A percentile compares a stretch with the other conserved stretches of the same genome.
These are phyloP conservation scores for Peromyscus polionotus DNA, from an alignment of 2,113 vertebrate species.

Conservation along the genomic window DNA sequence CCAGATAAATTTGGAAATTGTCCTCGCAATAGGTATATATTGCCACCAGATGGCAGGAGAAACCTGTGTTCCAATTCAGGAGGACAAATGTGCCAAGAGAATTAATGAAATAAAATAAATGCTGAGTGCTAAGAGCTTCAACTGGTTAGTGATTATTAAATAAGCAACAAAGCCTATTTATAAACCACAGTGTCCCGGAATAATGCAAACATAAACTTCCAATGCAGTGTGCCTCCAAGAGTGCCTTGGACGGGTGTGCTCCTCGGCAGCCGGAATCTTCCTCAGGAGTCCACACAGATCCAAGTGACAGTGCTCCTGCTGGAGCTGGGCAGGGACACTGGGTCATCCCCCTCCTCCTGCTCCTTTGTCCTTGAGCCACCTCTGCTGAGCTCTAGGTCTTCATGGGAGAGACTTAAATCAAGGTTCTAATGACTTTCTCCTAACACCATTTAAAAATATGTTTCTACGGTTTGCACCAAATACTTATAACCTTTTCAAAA, in stretches of 20 bases:
- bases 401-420: slow-evolving; percentile 8
- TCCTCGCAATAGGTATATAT: slow-evolving; percentile 73
- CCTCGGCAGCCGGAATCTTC: slow-evolving; percentile 4
- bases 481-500: background rate
- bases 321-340: background rate
- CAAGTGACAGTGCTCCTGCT: background rate
- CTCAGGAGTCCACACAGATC: background rate
- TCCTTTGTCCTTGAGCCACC: background rate
- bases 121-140: slow-evolving; percentile 53
- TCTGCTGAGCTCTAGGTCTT: slow-evolving; percentile 8
- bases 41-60: slow-evolving; percentile 83
- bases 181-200: slow-evolving; percentile 57
- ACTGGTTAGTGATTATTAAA: slow-evolving; percentile 69
- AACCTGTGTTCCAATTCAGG: slow-evolving; percentile 51
- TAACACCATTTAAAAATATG: background rate
- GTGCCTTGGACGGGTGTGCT: background rate
- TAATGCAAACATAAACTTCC: slow-evolving; percentile 29
- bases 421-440: slow-evolving; percentile 17
- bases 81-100: background rate
- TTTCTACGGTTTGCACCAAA: accelerated
- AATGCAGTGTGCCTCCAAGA: background rate
- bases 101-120: slow-evolving; percentile 60
- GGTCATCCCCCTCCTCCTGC: background rate
- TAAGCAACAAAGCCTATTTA: slow-evolving; percentile 60
- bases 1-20: slow-evolving; percentile 66